Conservation (phyloP, 2,797 vertebrate genomes). For the Anableps anableps region DNA sequence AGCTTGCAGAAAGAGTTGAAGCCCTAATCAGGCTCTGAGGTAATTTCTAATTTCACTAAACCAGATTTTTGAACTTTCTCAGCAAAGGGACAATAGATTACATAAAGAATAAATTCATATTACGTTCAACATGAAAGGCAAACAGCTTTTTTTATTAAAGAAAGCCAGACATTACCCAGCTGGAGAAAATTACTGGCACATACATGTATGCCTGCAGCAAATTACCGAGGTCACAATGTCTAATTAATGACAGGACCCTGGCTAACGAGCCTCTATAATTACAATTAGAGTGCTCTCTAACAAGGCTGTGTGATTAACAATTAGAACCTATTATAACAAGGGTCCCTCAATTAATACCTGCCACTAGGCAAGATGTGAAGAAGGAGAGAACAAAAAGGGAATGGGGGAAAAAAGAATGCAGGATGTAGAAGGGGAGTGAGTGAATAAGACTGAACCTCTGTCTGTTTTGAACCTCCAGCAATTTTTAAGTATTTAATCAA, state of each 20-base stretch:
- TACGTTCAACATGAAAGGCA: constrained; percentile 2
- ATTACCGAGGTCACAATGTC: constrained; percentile 78
- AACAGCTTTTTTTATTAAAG: constrained; percentile 4
- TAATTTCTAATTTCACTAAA: constrained; percentile 1
- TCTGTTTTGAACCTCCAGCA: neutral
- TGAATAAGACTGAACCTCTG: neutral
- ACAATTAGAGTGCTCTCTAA: constrained; percentile 74
- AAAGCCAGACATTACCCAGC: constrained; percentile 7
- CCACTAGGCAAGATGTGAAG: constrained; percentile 53
- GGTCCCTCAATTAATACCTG: constrained; percentile 74
- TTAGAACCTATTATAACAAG: constrained; percentile 72
- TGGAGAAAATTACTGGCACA: constrained; percentile 54
- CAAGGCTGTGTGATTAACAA: constrained; percentile 76
- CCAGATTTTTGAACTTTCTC: neutral
- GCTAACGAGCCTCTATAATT: constrained; percentile 73
- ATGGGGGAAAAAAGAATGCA: constrained; percentile 2
- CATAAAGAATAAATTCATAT: constrained; percentile 5
- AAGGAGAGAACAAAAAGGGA: constrained; percentile 13
- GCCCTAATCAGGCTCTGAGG: neutral
- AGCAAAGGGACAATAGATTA: neutral
- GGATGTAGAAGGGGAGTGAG: neutral
- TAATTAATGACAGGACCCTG: constrained; percentile 67
- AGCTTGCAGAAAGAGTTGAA: neutral
- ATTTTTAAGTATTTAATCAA: constrained; percentile 17
- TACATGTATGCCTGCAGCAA: constrained; percentile 63